A percentile compares a stretch with the other conserved stretches of the same genome.
phyloP scores from a whole-genome alignment of 2,113 vertebrate species.

The Etia nguti region DNA sequence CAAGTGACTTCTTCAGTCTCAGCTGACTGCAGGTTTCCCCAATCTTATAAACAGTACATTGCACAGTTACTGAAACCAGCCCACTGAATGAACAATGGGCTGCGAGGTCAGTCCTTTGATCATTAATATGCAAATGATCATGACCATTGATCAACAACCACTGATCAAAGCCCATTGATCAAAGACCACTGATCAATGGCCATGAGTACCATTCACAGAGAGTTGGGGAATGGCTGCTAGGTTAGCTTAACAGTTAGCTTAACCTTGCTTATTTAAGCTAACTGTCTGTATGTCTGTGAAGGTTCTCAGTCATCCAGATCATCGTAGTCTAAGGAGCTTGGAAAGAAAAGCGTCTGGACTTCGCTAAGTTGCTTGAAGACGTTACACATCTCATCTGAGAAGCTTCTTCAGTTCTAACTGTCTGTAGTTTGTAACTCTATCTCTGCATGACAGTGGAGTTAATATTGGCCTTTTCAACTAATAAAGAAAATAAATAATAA shows the following conservation, averaged over 20 bases:
- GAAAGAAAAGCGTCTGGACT: too few relatives aligned
- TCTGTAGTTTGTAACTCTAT: not conserved
- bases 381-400: too few relatives aligned
- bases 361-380: too few relatives aligned
- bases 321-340: too few relatives aligned
- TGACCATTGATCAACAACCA: not conserved
- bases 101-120: not conserved
- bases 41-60: not conserved
- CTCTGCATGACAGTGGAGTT: not conserved
- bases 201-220: too few relatives aligned
- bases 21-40: not conserved
- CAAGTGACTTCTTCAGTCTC: not conserved
- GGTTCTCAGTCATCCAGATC: too few relatives aligned
- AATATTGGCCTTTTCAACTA: not conserved
- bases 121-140: not conserved
- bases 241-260: too few relatives aligned
- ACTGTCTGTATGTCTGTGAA: not conserved
- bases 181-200: not conserved
- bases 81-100: not conserved
- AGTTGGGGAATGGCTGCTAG: not conserved
- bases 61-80: not conserved
- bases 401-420: not conserved
- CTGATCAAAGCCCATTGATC: not conserved
- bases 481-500: not conserved
- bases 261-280: not conserved